phyloP scores from a whole-genome alignment of 2,888 invertebrate species.

The Orgyia antiqua region DNA sequence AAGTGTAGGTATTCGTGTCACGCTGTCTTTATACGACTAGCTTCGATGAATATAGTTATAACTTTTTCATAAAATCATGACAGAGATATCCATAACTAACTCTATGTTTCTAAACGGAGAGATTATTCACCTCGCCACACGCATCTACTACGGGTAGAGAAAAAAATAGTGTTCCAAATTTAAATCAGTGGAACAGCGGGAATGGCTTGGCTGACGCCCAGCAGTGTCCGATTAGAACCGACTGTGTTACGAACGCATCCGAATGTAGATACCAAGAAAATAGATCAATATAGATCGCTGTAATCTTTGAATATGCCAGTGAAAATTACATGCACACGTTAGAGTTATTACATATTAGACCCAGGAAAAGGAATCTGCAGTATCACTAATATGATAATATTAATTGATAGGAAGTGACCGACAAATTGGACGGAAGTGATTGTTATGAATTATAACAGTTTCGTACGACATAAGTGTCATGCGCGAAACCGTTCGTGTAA shows the following conservation, averaged over 20 bases:
- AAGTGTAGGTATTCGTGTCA: conserved; percentile 51
- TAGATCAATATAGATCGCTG: conserved; percentile 17
- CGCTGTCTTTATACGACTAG: conserved; percentile 33
- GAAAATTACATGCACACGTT: background rate
- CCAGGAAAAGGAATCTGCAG: conserved; percentile 34
- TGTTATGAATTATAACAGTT: conserved; percentile 33
- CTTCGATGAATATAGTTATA: conserved; percentile 7
- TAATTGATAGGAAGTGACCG: conserved; percentile 39
- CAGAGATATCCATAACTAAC: conserved; percentile 7
- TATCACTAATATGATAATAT: conserved; percentile 27
- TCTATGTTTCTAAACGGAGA: conserved; percentile 40
- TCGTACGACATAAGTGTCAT: conserved; percentile 31
- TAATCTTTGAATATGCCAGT: conserved; percentile 2
- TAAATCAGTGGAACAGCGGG: conserved; percentile 66
- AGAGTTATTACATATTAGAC: conserved; percentile 3
- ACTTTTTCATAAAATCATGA: conserved; percentile 5
- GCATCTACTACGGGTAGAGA: conserved; percentile 50
- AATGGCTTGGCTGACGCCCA: conserved; percentile 71
- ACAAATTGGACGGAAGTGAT: conserved; percentile 54
- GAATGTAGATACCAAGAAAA: conserved; percentile 35
- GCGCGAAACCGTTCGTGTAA: conserved; percentile 32
- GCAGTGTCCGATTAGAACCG: conserved; percentile 49
- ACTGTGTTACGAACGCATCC: conserved; percentile 49
- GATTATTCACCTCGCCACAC: conserved; percentile 72
- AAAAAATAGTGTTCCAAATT: conserved; percentile 71